Evolutionary conservation across 2,113 vertebrate species (phyloP).

Genomic region (Lanius ludovicianus): DNA sequence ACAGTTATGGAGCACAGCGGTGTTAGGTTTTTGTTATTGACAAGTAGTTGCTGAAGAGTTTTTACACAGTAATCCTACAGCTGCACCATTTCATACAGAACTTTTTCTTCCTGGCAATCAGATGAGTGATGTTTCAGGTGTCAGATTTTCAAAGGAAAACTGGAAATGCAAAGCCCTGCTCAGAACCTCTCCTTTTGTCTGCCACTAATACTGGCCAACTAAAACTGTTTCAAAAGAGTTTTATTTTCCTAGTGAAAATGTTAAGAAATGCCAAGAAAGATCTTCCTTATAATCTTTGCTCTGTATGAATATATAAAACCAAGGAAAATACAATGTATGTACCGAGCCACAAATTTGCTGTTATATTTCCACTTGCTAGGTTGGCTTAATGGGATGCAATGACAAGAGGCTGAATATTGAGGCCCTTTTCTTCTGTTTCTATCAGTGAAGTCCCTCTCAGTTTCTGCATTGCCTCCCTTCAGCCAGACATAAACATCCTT

Average conservation of each 20-base stretch:
- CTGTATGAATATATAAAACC: not conserved
- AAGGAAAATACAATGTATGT: not conserved
- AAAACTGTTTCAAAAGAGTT: not conserved
- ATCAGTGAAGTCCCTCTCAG: not conserved
- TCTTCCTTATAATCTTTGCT: not conserved
- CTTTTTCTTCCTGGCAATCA: not conserved
- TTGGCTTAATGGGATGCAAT: slow-evolving; percentile 14
- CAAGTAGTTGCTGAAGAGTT: not conserved
- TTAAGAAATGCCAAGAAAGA: not conserved
- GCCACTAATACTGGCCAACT: not conserved
- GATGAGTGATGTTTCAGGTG: not conserved
- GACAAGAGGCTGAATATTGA: not conserved
- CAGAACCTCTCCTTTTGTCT: not conserved
- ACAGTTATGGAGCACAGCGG: not conserved
- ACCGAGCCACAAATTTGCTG: not conserved
- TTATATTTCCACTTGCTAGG: not conserved
- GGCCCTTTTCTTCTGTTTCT: not conserved
- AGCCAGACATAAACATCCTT: not conserved
- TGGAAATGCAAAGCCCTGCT: not conserved
- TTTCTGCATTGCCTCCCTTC: slow-evolving; percentile 26
- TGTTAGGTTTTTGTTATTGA: not conserved
- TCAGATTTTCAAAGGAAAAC: not conserved
- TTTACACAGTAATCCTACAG: not conserved
- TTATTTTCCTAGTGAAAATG: not conserved
- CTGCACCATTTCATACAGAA: not conserved